These are phyloP conservation scores for Porites lutea DNA, from an alignment of 64 coral and sea anemone species.

Conservation along the genomic window DNA sequence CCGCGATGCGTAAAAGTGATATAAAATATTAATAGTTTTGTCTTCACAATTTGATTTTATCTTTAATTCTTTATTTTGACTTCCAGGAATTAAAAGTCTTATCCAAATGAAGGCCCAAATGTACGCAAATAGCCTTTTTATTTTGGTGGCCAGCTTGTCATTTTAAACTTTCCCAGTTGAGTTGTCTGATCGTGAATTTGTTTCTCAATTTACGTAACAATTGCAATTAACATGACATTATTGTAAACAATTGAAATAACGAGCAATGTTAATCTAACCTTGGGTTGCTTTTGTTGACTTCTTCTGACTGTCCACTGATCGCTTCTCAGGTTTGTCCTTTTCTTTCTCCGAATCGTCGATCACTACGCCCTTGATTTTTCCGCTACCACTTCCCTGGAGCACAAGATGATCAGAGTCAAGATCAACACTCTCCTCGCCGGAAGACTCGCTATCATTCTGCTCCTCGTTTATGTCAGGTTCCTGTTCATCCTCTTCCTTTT, in stretches of 20 bases:
- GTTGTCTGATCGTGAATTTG: neutral
- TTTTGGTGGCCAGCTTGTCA: no score
- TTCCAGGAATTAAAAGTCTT: neutral
- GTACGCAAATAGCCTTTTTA: no score
- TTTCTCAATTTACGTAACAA: neutral
- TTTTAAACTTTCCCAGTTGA: no score
- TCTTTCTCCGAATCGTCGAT: constrained; percentile 31
- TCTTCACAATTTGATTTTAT: constrained; percentile 9
- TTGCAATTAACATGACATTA: neutral
- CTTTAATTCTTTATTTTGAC: neutral
- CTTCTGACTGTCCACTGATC: constrained; percentile 9
- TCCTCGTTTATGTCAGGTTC: constrained; percentile 49
- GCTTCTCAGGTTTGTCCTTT: constrained; percentile 49
- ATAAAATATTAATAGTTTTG: constrained; percentile 44
- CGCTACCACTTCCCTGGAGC: constrained; percentile 43
- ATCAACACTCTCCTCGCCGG: constrained; percentile 43
- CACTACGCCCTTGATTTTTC: constrained; percentile 40
- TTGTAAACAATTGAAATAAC: neutral
- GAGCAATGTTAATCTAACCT: constrained; percentile 3
- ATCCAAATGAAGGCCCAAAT: no score
- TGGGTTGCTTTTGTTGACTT: constrained; percentile 14
- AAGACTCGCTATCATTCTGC: constrained; percentile 19
- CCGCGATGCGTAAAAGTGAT: neutral
- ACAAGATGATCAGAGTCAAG: constrained; percentile 42
- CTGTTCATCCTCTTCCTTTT: constrained; percentile 49